Percentiles rank a stretch among this genome's conserved stretches.
These are phyloP conservation scores for Staurois parvus DNA, from an alignment of 2,797 vertebrate species.

Conservation along the genomic window DNA sequence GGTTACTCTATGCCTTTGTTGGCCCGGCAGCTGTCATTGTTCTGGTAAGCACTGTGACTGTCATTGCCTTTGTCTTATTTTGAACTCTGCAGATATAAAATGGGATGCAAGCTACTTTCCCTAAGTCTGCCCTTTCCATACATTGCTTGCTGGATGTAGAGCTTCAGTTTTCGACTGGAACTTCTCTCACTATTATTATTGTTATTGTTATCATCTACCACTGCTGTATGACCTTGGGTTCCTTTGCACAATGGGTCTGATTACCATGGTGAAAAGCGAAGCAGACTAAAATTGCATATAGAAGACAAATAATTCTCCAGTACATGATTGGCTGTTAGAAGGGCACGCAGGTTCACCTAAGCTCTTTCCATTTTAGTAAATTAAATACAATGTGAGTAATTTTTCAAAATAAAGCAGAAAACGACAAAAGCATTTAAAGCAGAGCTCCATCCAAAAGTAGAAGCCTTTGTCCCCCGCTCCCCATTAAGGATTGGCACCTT, in stretches of 20 bases:
- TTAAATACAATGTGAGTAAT: neutral
- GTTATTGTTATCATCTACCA: neutral
- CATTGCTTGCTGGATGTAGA: neutral
- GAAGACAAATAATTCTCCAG: neutral
- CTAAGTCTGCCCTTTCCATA: neutral
- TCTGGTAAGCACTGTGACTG: conserved; percentile 79
- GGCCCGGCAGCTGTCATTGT: conserved; percentile 97
- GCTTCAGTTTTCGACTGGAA: neutral
- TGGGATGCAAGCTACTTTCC: neutral
- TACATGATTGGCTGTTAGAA: neutral
- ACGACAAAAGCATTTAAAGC: neutral
- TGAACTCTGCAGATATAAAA: neutral
- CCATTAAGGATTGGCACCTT: too few relatives aligned
- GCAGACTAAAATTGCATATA: neutral
- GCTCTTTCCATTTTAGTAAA: neutral
- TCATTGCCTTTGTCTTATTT: neutral
- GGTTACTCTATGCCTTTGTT: conserved; percentile 95
- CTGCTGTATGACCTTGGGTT: neutral
- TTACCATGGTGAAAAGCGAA: neutral
- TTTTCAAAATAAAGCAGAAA: neutral
- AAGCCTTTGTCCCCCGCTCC: too few relatives aligned
- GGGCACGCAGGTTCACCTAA: neutral
- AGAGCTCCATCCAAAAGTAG: too few relatives aligned
- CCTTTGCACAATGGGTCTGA: neutral
- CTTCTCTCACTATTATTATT: neutral